Base-by-base conservation (phyloP, 2,888 invertebrate species). In the Diachrysia chrysitis region DNA sequence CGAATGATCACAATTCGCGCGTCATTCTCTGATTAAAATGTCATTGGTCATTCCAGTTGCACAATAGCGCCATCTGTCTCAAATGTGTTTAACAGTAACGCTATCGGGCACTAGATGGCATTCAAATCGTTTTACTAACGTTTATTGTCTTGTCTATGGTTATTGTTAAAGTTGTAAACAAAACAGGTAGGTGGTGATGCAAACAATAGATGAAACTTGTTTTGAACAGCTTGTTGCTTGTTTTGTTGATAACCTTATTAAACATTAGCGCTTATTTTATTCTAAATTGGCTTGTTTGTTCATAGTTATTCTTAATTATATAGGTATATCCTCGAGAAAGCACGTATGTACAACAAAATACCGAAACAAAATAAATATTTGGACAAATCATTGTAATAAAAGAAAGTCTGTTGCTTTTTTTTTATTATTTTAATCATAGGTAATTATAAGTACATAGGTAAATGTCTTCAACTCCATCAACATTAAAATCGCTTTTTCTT, bases 71-170 rank as follows among this genome's bases (percentile, higher is more conserved):
- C 57, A 67, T 55, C 67, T 62, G 7, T 23, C 4, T 17, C n/a
- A 14, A 14, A n/a, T 7, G 16, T 23, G n/a, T 10, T n/a, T 0
- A 25, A 42, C 48, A 74, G 19, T 75, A 46, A 19, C 17, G 71
- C 86, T 87, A 87, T 76, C 87, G 66, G 58, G 57, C 79, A 65
- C 82, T 79, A 90, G 91, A 85, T 86, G 86, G 74, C 88, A 65
- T 51, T 69, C 66, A 7, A 42, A n/a, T 16, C 3, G 16, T 14
- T 37, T 1, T 3, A 29, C 7, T 21, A 9, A 16, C 1, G 3
- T 14, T 1, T 58, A 10, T 4, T 37, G 1, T n/a, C n/a, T 42
- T 37, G 21, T 58, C 16, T 58, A 37, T 58, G 42, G 21, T 42
- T 16, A 16, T 42, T 35, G 4, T 51, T 51, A 58, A 23, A 23